These are phyloP conservation scores for Asarcornis scutulata DNA, from an alignment of 2,113 vertebrate genomes.

Conservation along the genomic window DNA sequence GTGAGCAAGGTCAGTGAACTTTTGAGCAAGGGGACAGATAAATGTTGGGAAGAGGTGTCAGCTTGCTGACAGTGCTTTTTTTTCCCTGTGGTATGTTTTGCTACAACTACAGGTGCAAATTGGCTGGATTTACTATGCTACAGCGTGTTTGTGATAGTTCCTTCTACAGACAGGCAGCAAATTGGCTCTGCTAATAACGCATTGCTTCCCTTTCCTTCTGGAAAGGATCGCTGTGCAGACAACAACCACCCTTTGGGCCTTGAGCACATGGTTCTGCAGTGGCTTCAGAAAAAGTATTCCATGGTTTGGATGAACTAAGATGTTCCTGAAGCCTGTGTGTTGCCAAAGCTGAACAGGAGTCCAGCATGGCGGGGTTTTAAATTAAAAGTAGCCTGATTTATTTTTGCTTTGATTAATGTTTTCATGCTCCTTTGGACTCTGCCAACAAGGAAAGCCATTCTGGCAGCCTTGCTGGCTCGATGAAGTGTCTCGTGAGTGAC, in stretches of 20 bases:
- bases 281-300: neutral
- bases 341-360: neutral
- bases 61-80: neutral
- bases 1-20: neutral
- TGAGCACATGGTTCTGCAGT: neutral
- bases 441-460: neutral
- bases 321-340: too few relatives aligned
- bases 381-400: neutral
- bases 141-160: neutral
- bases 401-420: neutral
- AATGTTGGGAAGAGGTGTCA: neutral
- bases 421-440: neutral
- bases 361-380: neutral
- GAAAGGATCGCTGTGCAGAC: too few relatives aligned
- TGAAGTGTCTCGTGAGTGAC: neutral
- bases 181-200: neutral
- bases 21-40: neutral
- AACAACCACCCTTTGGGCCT: neutral
- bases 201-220: neutral
- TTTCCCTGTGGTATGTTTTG: neutral
- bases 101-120: neutral
- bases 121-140: neutral
- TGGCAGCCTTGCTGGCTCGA: neutral
- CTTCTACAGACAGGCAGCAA: neutral
- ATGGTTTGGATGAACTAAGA: neutral